Percentiles rank a stretch among this genome's conserved stretches.
These are phyloP conservation scores for Oryzias sinensis DNA, from an alignment of 2,797 vertebrate genomes.

Conservation along the genomic window DNA sequence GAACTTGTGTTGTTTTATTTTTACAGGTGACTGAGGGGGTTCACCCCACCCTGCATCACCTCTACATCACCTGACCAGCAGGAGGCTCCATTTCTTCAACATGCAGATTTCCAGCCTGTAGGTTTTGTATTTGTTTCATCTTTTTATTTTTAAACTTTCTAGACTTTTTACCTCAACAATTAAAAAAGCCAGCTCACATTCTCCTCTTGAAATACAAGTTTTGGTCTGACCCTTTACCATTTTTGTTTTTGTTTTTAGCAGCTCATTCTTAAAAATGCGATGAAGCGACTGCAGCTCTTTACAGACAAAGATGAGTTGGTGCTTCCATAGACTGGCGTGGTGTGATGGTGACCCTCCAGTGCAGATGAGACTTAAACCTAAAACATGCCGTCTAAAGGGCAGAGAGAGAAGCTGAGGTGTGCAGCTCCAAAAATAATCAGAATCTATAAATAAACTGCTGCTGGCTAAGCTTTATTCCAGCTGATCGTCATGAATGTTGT, in stretches of 20 bases:
- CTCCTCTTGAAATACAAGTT: too few relatives aligned
- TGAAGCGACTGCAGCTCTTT: too few relatives aligned
- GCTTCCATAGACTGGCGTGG: too few relatives aligned
- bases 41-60: constrained; percentile 31
- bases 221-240: too few relatives aligned
- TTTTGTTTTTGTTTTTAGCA: too few relatives aligned
- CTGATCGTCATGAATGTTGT: neutral
- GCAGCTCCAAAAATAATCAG: neutral
- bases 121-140: neutral
- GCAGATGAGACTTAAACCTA: neutral
- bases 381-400: neutral
- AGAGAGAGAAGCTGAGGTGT: neutral
- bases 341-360: neutral
- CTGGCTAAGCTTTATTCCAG: neutral
- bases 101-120: constrained; percentile 11
- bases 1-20: neutral
- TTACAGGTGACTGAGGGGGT: constrained; percentile 55
- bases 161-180: neutral
- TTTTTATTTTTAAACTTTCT: neutral
- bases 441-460: neutral
- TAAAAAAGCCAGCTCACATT: too few relatives aligned
- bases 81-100: constrained; percentile 3
- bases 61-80: neutral
- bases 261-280: too few relatives aligned
- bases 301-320: too few relatives aligned